Evolutionary conservation across 2,113 vertebrate genomes (phyloP).

Genomic region (Plecotus auritus): DNA sequence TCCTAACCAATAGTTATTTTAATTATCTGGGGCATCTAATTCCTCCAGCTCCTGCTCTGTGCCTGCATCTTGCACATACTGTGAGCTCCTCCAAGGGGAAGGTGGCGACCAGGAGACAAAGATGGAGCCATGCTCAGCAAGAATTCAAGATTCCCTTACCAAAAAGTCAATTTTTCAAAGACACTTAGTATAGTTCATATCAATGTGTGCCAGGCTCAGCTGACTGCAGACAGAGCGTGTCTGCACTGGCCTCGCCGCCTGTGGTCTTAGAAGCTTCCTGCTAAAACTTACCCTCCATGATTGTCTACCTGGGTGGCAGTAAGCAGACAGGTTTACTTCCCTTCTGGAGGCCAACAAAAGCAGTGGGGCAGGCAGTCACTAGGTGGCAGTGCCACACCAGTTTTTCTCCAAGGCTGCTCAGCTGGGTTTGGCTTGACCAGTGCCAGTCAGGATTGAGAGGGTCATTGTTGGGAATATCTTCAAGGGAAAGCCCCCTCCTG

Average conservation of each 20-base stretch:
- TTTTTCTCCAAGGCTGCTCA: not conserved
- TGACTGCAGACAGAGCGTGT: no score
- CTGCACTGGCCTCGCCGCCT: accelerated
- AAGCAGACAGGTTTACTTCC: not conserved
- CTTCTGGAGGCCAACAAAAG: not conserved
- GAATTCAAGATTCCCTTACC: not conserved
- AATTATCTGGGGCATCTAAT: not conserved
- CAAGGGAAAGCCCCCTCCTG: not conserved
- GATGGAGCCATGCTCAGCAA: not conserved
- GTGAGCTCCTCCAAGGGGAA: not conserved
- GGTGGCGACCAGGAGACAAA: no score
- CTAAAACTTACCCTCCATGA: not conserved
- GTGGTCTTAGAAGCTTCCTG: not conserved
- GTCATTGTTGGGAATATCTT: not conserved
- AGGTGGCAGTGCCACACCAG: slow-evolving; percentile 66
- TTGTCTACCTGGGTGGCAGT: not conserved
- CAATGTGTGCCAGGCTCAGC: not conserved
- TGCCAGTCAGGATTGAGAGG: not conserved
- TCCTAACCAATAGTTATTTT: not conserved
- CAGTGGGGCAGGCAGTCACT: slow-evolving; percentile 28
- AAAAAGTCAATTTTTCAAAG: not conserved
- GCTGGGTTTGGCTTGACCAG: not conserved
- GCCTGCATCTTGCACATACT: not conserved
- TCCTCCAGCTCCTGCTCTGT: not conserved
- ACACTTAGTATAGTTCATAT: not conserved